phyloP scores from a whole-genome alignment of 1,140 invertebrate genomes.

The Oryzaephilus surinamensis region DNA sequence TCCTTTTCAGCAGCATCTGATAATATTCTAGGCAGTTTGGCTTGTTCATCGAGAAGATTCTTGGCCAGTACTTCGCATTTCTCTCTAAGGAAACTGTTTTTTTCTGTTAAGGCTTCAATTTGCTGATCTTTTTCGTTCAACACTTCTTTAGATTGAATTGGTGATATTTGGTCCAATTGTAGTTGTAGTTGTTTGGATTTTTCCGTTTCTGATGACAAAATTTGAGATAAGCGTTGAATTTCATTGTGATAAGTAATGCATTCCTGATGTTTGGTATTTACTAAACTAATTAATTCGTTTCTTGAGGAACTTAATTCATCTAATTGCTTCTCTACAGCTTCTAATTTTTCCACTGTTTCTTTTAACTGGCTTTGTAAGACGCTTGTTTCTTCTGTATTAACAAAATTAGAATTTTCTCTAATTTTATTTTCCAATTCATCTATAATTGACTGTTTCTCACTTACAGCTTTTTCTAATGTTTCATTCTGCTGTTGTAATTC shows the following conservation, averaged over 20 bases:
- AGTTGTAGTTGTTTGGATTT: constrained; percentile 20
- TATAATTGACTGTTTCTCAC: constrained; percentile 4
- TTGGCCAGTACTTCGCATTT: constrained; percentile 51
- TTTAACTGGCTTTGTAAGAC: neutral
- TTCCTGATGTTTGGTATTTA: constrained; percentile 75
- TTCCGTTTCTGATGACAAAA: constrained; percentile 35
- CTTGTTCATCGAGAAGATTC: constrained; percentile 45
- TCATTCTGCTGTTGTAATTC: constrained; percentile 17
- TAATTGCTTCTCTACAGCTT: constrained; percentile 34
- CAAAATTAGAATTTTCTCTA: neutral
- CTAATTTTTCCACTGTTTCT: too few relatives aligned
- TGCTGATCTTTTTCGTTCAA: constrained; percentile 38
- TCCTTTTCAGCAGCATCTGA: constrained; percentile 48
- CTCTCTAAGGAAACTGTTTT: constrained; percentile 42
- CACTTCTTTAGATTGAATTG: neutral
- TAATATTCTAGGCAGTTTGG: constrained; percentile 38
- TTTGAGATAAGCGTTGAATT: constrained; percentile 61
- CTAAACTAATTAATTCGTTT: constrained; percentile 59
- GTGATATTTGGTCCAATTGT: neutral
- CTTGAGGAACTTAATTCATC: constrained; percentile 48
- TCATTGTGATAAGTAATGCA: constrained; percentile 71
- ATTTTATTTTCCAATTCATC: constrained; percentile 18
- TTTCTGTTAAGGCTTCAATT: constrained; percentile 35
- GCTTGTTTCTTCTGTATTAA: neutral
- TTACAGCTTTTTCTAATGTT: constrained; percentile 9